Base-by-base conservation (phyloP, 2,888 invertebrate species). In the Synergus umbraculus region DNA sequence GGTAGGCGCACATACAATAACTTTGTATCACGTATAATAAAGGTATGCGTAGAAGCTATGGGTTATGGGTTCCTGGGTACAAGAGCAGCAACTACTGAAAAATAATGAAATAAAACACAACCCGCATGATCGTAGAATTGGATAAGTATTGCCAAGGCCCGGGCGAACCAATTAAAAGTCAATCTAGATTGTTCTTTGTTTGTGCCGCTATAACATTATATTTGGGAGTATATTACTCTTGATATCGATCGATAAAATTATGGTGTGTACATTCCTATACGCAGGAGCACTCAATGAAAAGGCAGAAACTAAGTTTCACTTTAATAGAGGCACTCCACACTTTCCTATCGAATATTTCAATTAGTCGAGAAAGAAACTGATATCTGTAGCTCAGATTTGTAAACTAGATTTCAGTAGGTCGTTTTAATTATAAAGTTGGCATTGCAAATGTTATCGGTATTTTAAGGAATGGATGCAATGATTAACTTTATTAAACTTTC, bases 101-200 rank as follows among this genome's bases (percentile, higher is more conserved):
- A 83, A 82, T 81, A 78, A 76, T 73, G 18, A 69, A 43, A 69
- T 65, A 78, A 84, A 79, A 69, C 46, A 76, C 63, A 65, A 29
- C 64, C 67, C 60, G 64, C 64, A 78, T 78, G 80, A 78, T 67
- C 64, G 79, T 54, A 73, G 54, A 73, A 18, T 58, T 76, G 81
- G 81, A 67, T 86, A 84, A 88, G 86, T 88, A 84, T 76, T 78
- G 69, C 64, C 81, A 81, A 76, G 81, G 79, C 81, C 83, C 83
- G 82, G 77, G 82, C 83, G 78, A 84, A 83, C 83, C 82, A 86
- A 86, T 86, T 86, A 83, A 85, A 86, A 86, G 79, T 82, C 81
- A 83, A 82, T 86, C 84, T 85, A 82, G 82, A 80, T 78, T 79
- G 82, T 78, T 80, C 83, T 82, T 85, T 83, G 81, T 82, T 82